Base-by-base conservation (phyloP, 2,797 vertebrate genomes). In the Notolepis coatsorum region DNA sequence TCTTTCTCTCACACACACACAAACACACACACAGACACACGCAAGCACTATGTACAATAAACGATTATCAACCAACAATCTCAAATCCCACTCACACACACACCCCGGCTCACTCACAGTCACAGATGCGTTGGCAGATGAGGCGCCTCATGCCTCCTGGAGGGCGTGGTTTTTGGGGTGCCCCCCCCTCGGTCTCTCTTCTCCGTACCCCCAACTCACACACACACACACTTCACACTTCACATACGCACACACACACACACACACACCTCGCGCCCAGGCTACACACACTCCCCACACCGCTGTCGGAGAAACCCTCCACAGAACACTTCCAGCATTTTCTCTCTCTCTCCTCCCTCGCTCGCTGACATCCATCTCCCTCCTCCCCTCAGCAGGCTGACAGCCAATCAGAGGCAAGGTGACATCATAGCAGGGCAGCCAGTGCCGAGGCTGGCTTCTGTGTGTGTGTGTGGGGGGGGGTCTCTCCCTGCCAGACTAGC, bases 41-140 rank as follows among this genome's bases (percentile, higher is more conserved):
- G 3, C 39, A 41, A 17, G 20, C 39, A 5, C 2, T 42, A 42
- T n/a, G n/a, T n/a, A n/a, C n/a, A 7, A 49, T 54, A n/a, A 6
- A 20, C 20, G 25, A 18, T 8, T 18, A 43, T 9, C 6, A 35
- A 42, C 37, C n/a, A n/a, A n/a, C n/a, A n/a, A n/a, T n/a, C n/a
- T n/a, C n/a, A n/a, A n/a, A 48, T 35, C 87, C 84, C 89, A 82
- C 87, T 49, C 10, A 24, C 84, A 86, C 68, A 62, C 62, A 62
- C 69, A 68, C 68, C 87, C 88, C 88, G 83, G 84, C 91, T 88
- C 81, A 98, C 96, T 98, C 94, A 98, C 97, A 96, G 94, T 98
- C 97, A 94, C 97, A 98, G 94, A 99, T 98, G 87, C 95, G 94
- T 90, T 98, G 94, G 95, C 97, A 98, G 92, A 99, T 98, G 87